Conservation (phyloP, 2,113 vertebrate species). For the Apus apus region DNA sequence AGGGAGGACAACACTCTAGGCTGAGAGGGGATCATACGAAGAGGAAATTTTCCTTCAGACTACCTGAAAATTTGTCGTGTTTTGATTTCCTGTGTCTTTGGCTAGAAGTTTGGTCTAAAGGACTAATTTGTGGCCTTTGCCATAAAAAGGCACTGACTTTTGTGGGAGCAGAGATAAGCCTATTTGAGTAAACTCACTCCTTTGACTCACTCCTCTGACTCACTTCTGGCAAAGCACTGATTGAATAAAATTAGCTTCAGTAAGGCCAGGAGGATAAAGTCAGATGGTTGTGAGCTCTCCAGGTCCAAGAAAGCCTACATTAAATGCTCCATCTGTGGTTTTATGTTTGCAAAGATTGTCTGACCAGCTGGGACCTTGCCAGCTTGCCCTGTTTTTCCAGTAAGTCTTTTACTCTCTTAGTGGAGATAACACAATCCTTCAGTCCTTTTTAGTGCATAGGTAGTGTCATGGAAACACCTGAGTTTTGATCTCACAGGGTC, state of each 20-base stretch:
- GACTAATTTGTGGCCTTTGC: neutral
- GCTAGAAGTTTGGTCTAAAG: neutral
- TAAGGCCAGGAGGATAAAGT: constrained; percentile 19
- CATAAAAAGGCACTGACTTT: neutral
- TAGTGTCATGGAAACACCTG: neutral
- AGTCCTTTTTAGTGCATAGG: neutral
- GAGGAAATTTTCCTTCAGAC: neutral
- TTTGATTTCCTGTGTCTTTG: neutral
- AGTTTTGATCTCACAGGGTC: constrained; percentile 23
- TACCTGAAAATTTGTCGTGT: neutral
- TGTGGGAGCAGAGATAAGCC: neutral
- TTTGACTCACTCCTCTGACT: neutral
- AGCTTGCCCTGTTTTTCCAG: constrained; percentile 22
- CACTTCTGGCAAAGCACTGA: neutral
- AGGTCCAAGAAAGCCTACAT: constrained; percentile 23
- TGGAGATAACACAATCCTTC: neutral
- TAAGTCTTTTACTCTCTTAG: constrained; percentile 22
- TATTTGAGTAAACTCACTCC: neutral
- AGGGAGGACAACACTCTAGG: neutral
- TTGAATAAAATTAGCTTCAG: constrained; percentile 30
- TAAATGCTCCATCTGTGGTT: constrained; percentile 48
- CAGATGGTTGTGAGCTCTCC: neutral
- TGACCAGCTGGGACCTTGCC: neutral
- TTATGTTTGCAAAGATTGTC: constrained; percentile 12
- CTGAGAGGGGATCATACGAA: neutral